Base-by-base conservation (phyloP, 2,113 vertebrate genomes). In the Podilymbus podiceps region DNA sequence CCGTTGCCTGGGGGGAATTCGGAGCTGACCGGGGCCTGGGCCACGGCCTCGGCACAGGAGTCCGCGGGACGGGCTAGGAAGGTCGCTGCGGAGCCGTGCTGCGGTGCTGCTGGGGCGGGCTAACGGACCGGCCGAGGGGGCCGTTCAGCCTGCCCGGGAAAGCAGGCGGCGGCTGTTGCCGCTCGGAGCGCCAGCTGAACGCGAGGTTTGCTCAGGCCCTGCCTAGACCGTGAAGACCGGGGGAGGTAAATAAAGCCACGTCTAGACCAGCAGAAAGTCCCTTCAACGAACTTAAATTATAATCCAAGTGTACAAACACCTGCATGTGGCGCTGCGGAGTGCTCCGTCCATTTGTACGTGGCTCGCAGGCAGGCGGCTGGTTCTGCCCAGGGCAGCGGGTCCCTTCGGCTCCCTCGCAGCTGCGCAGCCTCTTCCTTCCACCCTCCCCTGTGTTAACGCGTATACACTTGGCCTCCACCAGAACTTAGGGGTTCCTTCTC, bases 291-390 rank as follows among this genome's bases (percentile, higher is more conserved):
- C 11, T 94, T 88, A 93, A 23, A 75, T 17, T 74, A 78, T 89
- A 85, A 85, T 15, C 68, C 1, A 0, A 17, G 7, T 1, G 6
- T n/a, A 25, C 47, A 24, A 55, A 2, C 31, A 0, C 3, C 5
- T 3, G 46, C 6, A 0, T 5, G 0, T 5, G 11, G 2, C 10
- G 24, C 35, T 0, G 30, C 62, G 7, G 78, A 2, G 3, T 24
- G 0, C 31, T 33, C 4, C 25, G 1, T 1, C 40, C 4, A 8
- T 24, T 15, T 27, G 53, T 6, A 0, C 12, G 2, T 0, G 50
- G 40, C 35, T 46, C 18, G 33, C 22, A 15, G 38, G 2, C 40
- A 1, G 63, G 3, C 4, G 1, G 40, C 33, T 27, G 13, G 1
- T 6, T 19, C 12, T 31, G 56, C 2, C 15, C 22, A 0, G 5